Evolutionary conservation across 2,797 vertebrate species (phyloP).

Genomic region (Gymnoscopelus microlampas): DNA sequence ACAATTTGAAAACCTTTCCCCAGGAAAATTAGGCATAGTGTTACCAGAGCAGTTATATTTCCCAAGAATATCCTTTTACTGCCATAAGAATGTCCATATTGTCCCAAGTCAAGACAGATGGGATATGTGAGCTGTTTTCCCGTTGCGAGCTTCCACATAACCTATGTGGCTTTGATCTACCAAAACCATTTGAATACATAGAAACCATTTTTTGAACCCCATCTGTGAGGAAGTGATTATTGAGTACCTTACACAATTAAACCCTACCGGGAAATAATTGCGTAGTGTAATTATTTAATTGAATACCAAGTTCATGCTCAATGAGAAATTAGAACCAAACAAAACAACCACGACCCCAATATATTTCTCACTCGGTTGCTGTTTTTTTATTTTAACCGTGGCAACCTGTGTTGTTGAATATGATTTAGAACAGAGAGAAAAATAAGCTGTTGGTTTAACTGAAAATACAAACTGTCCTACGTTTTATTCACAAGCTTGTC

Average conservation of each 20-base stretch:
- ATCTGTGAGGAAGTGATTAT: slow-evolving; percentile 7
- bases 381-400: slow-evolving; percentile 17
- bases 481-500: background rate
- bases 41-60: slow-evolving; percentile 64
- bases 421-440: background rate
- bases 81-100: slow-evolving; percentile 50
- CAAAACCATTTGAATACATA: slow-evolving; percentile 19
- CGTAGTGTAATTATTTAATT: slow-evolving; percentile 13
- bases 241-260: background rate
- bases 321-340: slow-evolving; percentile 28
- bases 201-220: background rate
- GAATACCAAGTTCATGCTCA: slow-evolving; percentile 12
- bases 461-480: background rate
- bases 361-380: slow-evolving; percentile 14
- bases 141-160: slow-evolving; percentile 27
- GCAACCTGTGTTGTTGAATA: background rate
- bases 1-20: slow-evolving; percentile 56
- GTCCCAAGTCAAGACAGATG: slow-evolving; percentile 51
- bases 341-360: background rate
- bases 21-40: slow-evolving; percentile 46
- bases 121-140: slow-evolving; percentile 36
- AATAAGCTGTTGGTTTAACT: background rate
- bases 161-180: slow-evolving; percentile 19
- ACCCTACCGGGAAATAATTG: too few relatives aligned
- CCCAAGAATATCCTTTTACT: slow-evolving; percentile 58